Percentiles rank a stretch among this genome's conserved stretches.
These are phyloP conservation scores for Campaea margaritaria DNA, from an alignment of 2,888 invertebrate genomes.

Conservation along the genomic window DNA sequence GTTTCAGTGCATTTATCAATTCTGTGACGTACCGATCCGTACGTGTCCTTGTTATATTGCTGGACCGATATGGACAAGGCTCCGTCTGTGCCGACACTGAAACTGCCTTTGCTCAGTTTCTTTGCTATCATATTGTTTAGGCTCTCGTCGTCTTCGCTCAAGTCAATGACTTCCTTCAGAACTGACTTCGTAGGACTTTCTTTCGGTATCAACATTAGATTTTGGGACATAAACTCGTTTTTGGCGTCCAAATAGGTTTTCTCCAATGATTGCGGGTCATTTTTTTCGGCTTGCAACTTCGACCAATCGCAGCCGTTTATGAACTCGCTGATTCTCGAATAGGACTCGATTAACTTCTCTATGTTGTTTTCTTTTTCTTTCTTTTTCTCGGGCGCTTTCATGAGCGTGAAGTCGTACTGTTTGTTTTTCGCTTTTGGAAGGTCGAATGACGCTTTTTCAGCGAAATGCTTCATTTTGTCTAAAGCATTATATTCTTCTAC, in stretches of 20 bases:
- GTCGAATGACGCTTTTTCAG: constrained; percentile 80
- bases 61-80: constrained; percentile 78
- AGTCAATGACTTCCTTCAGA: constrained; percentile 72
- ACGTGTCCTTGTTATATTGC: constrained; percentile 50
- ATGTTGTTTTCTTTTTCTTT: constrained; percentile 67
- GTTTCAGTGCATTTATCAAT: constrained; percentile 41
- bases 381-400: constrained; percentile 49
- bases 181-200: constrained; percentile 65
- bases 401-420: constrained; percentile 60
- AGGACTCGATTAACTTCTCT: constrained; percentile 75
- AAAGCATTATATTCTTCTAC: constrained; percentile 78
- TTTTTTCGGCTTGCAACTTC: constrained; percentile 64
- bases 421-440: constrained; percentile 73
- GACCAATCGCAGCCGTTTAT: constrained; percentile 83
- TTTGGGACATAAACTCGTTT: constrained; percentile 80
- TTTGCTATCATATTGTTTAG: constrained; percentile 68
- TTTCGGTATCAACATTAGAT: constrained; percentile 77
- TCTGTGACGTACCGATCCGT: constrained; percentile 69
- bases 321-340: constrained; percentile 79
- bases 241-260: constrained; percentile 79
- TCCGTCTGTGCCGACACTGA: constrained; percentile 76
- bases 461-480: constrained; percentile 83
- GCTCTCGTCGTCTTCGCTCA: constrained; percentile 71
- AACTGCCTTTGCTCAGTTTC: constrained; percentile 70
- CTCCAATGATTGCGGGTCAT: constrained; percentile 71